Conservation (phyloP, 1,140 invertebrate genomes). For the Diabrotica undecimpunctata region DNA sequence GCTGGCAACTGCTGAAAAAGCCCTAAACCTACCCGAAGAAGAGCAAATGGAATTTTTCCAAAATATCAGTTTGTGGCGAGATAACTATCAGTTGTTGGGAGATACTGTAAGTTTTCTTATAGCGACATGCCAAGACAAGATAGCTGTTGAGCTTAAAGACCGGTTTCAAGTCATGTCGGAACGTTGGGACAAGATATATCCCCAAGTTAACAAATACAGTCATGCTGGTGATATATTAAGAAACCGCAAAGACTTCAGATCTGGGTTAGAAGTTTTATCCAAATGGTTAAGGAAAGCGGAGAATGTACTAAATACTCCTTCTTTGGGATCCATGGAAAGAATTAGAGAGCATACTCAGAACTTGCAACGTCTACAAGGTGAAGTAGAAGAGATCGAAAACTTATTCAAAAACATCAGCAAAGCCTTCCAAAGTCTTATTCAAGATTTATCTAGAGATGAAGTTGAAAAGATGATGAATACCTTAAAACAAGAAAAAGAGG, state of each 20-base stretch:
- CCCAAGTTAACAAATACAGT: constrained; percentile 80
- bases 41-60: constrained; percentile 85
- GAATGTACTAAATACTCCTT: constrained; percentile 59
- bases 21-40: constrained; percentile 74
- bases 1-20: constrained; percentile 75
- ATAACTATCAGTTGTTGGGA: constrained; percentile 76
- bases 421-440: constrained; percentile 85
- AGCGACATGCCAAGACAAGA: constrained; percentile 78
- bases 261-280: constrained; percentile 71
- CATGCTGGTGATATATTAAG: constrained; percentile 82
- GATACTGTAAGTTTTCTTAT: constrained; percentile 86
- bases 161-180: constrained; percentile 67
- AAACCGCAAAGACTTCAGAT: constrained; percentile 74
- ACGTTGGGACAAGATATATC: constrained; percentile 79
- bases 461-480: constrained; percentile 87
- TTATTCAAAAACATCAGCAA: constrained; percentile 85
- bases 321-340: constrained; percentile 68
- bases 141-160: constrained; percentile 73
- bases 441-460: constrained; percentile 84
- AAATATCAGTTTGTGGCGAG: constrained; percentile 85
- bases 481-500: constrained; percentile 86
- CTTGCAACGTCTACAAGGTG: constrained; percentile 71
- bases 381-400: constrained; percentile 84
- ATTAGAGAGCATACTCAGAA: constrained; percentile 77
- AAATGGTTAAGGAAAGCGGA: constrained; percentile 79